A percentile compares a stretch with the other conserved stretches of the same genome.
These are phyloP conservation scores for Acrobasis suavella DNA, from an alignment of 2,888 invertebrate genomes.

Conservation along the genomic window DNA sequence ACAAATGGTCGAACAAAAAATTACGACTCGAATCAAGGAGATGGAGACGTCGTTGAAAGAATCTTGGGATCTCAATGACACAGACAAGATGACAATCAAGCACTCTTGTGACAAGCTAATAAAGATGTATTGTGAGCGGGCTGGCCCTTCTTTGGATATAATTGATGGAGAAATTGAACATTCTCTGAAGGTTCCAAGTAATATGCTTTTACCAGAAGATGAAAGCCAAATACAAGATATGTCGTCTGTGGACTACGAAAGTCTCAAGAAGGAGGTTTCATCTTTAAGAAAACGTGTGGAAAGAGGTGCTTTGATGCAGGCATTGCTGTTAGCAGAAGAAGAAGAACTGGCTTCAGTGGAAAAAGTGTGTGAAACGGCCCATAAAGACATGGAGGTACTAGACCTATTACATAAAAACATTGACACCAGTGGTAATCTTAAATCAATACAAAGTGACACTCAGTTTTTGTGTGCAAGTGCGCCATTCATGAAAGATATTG, in stretches of 20 bases:
- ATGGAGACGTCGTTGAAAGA: constrained; percentile 66
- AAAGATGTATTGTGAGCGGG: constrained; percentile 63
- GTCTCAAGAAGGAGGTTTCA: constrained; percentile 62
- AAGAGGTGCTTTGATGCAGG: constrained; percentile 68
- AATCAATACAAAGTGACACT: constrained; percentile 52
- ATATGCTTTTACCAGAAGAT: constrained; percentile 67
- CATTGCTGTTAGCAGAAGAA: constrained; percentile 63
- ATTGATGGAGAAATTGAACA: constrained; percentile 70
- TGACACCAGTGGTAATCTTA: constrained; percentile 46
- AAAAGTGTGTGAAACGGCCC: constrained; percentile 65
- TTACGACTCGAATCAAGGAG: constrained; percentile 62
- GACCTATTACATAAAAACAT: constrained; percentile 57
- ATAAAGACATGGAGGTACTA: constrained; percentile 67
- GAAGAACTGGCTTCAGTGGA: constrained; percentile 63
- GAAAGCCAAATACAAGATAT: constrained; percentile 63
- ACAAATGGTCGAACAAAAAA: constrained; percentile 73
- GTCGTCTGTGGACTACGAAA: constrained; percentile 60
- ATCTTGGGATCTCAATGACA: constrained; percentile 65
- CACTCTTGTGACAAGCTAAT: constrained; percentile 67
- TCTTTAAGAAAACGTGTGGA: constrained; percentile 59
- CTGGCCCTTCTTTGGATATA: constrained; percentile 57
- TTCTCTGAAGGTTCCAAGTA: constrained; percentile 61
- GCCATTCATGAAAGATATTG: constrained; percentile 49
- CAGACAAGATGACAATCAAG: constrained; percentile 61
- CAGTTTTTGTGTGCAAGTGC: constrained; percentile 61